Base-by-base conservation (phyloP, 2,888 invertebrate species). In the Nephrotoma appendiculata region DNA sequence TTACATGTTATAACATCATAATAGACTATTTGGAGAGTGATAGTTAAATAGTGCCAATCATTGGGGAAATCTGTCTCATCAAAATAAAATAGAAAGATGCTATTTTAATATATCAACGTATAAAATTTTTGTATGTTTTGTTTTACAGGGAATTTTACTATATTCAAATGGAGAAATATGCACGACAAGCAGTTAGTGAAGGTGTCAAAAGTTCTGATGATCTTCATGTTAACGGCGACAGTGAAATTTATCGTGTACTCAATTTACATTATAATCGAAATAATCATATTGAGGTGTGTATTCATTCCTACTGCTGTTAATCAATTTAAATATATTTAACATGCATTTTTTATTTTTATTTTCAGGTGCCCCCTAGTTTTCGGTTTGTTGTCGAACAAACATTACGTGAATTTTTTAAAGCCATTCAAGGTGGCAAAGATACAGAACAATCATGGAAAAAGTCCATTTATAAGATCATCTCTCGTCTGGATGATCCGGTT, bases 151-250 rank as follows among this genome's bases (percentile, higher is more conserved):
- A 99, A 94, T 99, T 99, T 94, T 99, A 98, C 95, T 99, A 99
- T 93, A 99, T 99, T 91, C 99, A 99, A 93, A 99, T 99, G 99
- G 99, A 99, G 94, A 99, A 99, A 93, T 99, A 98, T 93, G 99
- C 99, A 88, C 95, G 99, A 89, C 99, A 99, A 92, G 98, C 98
- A 86, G 96, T 99, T 90, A 97, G 98, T 89, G 99, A 99, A 93
- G 99, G 99, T 88, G 94, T 98, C 89, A 97, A 98, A 92, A 95
- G 95, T 90, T 95, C 96, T 31, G 98, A 99, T 89, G 98, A 99
- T 90, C 94, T 99, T 88, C 96, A 96, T 91, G 98, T 99, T 87
- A 96, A 96, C 88, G 95, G 95, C 87, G 99, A 99, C 92, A 98
- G 98, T 88, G 99, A 99, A 93, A 95, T 99, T 89, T 99, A 98